These are phyloP conservation scores for Bombyx mandarina DNA, from an alignment of 1,140 invertebrate species.

Conservation along the genomic window DNA sequence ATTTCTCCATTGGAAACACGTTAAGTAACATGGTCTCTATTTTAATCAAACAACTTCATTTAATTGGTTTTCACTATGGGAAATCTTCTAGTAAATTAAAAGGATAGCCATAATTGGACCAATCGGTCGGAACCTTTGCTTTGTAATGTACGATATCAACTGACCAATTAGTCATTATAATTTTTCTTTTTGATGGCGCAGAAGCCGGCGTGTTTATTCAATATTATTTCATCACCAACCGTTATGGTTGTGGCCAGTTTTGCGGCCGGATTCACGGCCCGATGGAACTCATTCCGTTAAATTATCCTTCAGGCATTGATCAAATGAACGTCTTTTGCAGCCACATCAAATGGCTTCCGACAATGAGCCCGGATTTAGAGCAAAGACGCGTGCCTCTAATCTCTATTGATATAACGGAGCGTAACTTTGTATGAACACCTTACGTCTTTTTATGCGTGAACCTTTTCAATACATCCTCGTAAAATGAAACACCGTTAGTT, in stretches of 20 bases:
- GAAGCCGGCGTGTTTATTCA: not conserved
- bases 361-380: conserved; percentile 40
- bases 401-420: conserved; percentile 66
- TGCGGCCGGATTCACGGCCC: conserved; percentile 41
- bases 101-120: conserved; percentile 40
- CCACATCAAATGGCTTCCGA: conserved; percentile 58
- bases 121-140: conserved; percentile 15
- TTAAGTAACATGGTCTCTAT: conserved; percentile 43
- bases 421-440: conserved; percentile 54
- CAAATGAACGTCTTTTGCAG: conserved; percentile 51
- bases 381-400: conserved; percentile 63
- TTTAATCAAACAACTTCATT: conserved; percentile 48
- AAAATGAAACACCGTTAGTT: conserved; percentile 50
- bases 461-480: conserved; percentile 43
- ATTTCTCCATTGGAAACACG: conserved; percentile 38
- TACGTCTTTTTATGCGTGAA: conserved; percentile 45
- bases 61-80: conserved; percentile 37
- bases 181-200: not conserved
- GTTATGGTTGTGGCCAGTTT: conserved; percentile 26
- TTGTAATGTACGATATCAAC: conserved; percentile 27
- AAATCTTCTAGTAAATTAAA: conserved; percentile 50
- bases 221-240: conserved; percentile 8
- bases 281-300: conserved; percentile 27
- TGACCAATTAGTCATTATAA: conserved; percentile 16
- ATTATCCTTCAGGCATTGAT: conserved; percentile 37